These are phyloP conservation scores for Drepana falcataria DNA, from an alignment of 2,888 invertebrate genomes.

Conservation along the genomic window DNA sequence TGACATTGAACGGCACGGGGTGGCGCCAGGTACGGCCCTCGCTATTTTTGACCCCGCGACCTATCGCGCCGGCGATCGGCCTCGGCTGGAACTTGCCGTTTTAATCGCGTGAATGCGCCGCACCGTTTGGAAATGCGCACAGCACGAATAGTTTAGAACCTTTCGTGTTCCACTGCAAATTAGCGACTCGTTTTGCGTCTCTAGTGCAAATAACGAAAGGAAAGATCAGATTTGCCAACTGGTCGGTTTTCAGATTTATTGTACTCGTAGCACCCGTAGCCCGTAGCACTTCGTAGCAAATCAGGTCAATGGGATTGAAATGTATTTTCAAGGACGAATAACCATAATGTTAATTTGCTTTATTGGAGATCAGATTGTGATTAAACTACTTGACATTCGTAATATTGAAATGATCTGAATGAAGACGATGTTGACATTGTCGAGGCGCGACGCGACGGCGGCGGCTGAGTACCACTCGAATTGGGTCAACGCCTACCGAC, in stretches of 20 bases:
- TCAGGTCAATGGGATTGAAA: conserved; percentile 9
- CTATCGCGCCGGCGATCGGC: conserved; percentile 74
- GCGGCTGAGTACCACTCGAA: conserved; percentile 61
- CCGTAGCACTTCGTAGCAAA: conserved; percentile 9
- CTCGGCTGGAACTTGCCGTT: conserved; percentile 65
- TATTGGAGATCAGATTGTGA: conserved; percentile 1
- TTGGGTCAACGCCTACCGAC: conserved; percentile 73
- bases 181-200: conserved; percentile 42
- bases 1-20: conserved; percentile 71
- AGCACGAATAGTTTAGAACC: conserved; percentile 27
- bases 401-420: conserved; percentile 42
- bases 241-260: not conserved
- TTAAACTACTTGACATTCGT: conserved; percentile 20
- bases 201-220: conserved; percentile 28
- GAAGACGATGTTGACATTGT: conserved; percentile 56
- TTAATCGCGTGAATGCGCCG: conserved; percentile 68
- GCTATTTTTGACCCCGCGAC: conserved; percentile 73
- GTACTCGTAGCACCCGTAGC: not conserved
- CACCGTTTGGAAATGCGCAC: conserved; percentile 62
- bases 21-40: conserved; percentile 74
- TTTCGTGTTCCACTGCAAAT: conserved; percentile 52
- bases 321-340: conserved; percentile 5
- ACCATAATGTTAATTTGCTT: not conserved
- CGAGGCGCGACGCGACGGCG: conserved; percentile 11
- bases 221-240: too few relatives aligned